These are phyloP conservation scores for Lydus trimaculatus DNA, from an alignment of 2,888 invertebrate species.

Conservation along the genomic window DNA sequence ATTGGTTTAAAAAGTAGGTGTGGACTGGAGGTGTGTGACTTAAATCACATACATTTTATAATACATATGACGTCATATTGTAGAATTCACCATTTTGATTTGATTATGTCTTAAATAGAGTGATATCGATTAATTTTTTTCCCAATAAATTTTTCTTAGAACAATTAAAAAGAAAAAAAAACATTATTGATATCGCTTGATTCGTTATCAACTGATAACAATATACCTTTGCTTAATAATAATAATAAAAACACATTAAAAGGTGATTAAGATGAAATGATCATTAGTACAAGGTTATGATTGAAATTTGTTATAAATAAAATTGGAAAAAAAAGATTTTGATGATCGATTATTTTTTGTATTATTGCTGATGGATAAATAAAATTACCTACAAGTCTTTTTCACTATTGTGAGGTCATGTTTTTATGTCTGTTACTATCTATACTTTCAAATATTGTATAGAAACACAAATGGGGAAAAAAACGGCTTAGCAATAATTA, in stretches of 20 bases:
- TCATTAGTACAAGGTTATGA: neutral
- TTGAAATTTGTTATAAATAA: neutral
- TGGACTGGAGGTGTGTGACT: slow-evolving; percentile 10
- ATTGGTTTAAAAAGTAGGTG: slow-evolving; percentile 6
- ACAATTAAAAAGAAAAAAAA: too few relatives aligned
- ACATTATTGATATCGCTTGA: neutral
- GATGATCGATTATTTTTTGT: neutral
- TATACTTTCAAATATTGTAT: neutral
- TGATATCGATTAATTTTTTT: neutral
- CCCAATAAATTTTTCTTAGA: too few relatives aligned
- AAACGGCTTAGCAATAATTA: neutral
- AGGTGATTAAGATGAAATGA: neutral
- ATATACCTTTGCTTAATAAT: neutral
- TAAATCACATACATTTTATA: neutral
- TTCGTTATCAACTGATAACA: neutral
- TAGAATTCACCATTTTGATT: neutral
- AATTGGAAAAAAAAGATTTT: neutral
- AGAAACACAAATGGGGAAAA: too few relatives aligned
- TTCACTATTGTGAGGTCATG: neutral
- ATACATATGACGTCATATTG: neutral
- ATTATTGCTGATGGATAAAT: neutral
- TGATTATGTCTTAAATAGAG: neutral
- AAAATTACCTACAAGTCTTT: neutral
- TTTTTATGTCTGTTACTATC: neutral
- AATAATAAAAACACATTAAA: too few relatives aligned